Base-by-base conservation (phyloP, 2,888 invertebrate genomes). In the Acrocera orbiculus region DNA sequence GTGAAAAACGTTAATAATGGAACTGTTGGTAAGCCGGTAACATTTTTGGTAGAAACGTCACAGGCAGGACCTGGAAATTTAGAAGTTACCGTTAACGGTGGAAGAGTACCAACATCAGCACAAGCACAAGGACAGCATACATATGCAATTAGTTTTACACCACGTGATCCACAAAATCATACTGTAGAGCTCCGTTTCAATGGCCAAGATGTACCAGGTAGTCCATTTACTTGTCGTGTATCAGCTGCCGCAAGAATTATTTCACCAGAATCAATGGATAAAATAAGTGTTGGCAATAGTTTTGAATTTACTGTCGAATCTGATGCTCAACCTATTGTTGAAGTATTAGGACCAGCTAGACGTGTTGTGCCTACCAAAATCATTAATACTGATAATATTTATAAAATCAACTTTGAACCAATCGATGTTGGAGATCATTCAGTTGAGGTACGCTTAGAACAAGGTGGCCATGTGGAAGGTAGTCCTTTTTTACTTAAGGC, bases 11-110 rank as follows among this genome's bases (percentile, higher is more conserved):
- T 89, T 8, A 76, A 82, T 30, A 75, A 74, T 46, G 85, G 89
- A 40, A 78, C 86, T 26, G 80, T 89, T 30, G 86, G 87, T 34
- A 80, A 90, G 56, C 77, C 89, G 2, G 86, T 89, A 22, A 89
- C 89, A 27, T 90, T 90, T 59, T 66, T 90, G 48, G 90, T 98
- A 54, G 96, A 98, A 62, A 96, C 96, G 10, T 87, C 90, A 53
- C 87, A 92, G 58, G 96, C 96, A 4, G 98, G 96, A 13, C 92
- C 96, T 1, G 98, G 98, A 15, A 96, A 98, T 61, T 65, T 98
- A 27, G 96, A 98, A 61, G 96, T 98, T 38, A 92, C 93, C 0
- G 95, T 98, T 17, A 96, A 98, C 53, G 92, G 93, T 6, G 96
- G 96, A 0, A 73, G 90, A 40, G 93, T 96, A 20, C 92, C 95